Percentiles rank a stretch among this genome's conserved stretches.
Conservation (phyloP, 2,113 vertebrate genomes). For the Gallinago undulata region DNA sequence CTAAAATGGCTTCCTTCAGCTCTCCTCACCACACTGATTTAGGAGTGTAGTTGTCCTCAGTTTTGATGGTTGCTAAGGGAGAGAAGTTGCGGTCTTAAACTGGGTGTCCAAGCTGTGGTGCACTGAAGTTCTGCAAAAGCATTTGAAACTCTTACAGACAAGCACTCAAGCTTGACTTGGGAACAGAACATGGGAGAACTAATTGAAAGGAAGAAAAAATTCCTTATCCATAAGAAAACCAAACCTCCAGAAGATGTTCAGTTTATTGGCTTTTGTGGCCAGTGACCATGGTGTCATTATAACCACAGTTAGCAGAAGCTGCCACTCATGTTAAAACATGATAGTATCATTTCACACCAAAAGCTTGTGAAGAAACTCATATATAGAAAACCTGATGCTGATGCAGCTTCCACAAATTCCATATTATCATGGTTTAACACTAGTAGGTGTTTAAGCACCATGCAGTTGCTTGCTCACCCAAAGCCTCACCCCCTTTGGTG, state of each 20-base stretch:
- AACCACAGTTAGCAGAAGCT: neutral
- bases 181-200: neutral
- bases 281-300: neutral
- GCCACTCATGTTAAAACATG: neutral
- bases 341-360: neutral
- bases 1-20: neutral
- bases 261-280: neutral
- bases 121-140: neutral
- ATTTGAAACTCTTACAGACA: neutral
- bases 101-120: neutral
- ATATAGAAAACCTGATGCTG: neutral
- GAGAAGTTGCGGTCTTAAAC: neutral
- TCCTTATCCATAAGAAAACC: neutral
- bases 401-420: neutral
- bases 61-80: neutral
- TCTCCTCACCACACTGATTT: neutral
- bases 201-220: neutral
- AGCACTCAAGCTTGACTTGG: neutral
- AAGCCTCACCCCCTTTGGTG: rapidly evolving
- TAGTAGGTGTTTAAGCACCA: neutral
- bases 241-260: neutral
- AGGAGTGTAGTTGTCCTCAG: neutral
- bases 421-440: neutral
- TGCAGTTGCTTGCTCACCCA: neutral
- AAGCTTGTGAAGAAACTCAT: neutral